phyloP scores from a whole-genome alignment of 2,888 invertebrate genomes.

The Chydorus sphaericus region DNA sequence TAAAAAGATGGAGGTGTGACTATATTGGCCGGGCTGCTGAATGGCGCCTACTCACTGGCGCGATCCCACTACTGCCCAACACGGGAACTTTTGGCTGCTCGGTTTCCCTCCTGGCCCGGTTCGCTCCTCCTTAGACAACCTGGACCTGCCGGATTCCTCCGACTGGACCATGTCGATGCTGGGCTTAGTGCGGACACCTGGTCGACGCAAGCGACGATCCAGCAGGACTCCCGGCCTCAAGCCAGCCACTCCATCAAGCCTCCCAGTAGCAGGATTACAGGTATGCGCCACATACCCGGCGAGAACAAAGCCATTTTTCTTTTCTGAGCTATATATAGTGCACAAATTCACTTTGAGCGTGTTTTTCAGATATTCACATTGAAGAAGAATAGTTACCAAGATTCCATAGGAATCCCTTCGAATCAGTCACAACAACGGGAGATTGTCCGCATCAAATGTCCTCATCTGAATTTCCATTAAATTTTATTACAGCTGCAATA shows the following conservation, averaged over 20 bases:
- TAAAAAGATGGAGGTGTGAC: constrained; percentile 57
- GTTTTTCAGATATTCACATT: too few species aligned
- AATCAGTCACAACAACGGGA: too few species aligned
- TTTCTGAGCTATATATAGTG: too few species aligned
- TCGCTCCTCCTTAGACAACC: constrained; percentile 94
- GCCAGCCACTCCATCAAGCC: constrained; percentile 78
- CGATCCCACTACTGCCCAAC: constrained; percentile 97
- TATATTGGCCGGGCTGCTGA: constrained; percentile 65
- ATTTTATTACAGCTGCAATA: too few species aligned
- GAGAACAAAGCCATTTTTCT: too few species aligned
- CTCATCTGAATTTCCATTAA: too few species aligned
- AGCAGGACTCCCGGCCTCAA: constrained; percentile 74
- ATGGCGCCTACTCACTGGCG: constrained; percentile 81
- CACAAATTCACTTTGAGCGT: too few species aligned
- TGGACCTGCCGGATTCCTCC: constrained; percentile 69
- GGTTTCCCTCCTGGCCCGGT: constrained; percentile 98
- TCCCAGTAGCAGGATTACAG: constrained; percentile 97
- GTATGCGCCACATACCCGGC: constrained; percentile 92
- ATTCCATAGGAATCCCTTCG: too few species aligned
- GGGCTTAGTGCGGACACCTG: constrained; percentile 68
- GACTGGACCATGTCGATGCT: constrained; percentile 87
- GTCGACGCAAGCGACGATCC: constrained; percentile 29
- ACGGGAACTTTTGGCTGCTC: constrained; percentile 99
- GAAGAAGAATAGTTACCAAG: too few species aligned
- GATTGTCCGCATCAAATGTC: too few species aligned